Conservation (phyloP, 1,140 invertebrate species). For the Orchestia grillus region DNA sequence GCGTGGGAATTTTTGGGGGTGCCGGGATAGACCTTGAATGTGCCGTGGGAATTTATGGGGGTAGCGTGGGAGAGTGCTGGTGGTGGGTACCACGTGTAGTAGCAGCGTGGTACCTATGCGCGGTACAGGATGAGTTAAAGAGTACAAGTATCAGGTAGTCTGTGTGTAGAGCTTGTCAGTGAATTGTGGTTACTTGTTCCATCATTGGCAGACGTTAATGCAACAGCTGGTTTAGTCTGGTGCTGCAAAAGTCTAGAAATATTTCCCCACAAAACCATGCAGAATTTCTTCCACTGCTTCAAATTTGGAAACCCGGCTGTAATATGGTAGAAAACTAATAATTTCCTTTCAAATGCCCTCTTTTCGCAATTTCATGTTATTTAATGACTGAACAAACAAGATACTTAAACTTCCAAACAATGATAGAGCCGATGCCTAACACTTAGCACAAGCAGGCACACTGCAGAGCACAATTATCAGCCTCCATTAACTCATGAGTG, state of each 20-base stretch:
- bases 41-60: slow-evolving; percentile 29
- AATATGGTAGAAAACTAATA: background rate
- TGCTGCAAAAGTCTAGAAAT: background rate
- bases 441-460: background rate
- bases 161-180: background rate
- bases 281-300: background rate
- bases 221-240: background rate
- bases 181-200: background rate
- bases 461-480: too few species aligned
- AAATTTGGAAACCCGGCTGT: background rate
- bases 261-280: background rate
- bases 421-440: background rate
- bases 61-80: background rate
- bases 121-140: background rate
- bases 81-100: background rate
- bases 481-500: too few species aligned
- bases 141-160: background rate
- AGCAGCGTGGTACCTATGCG: background rate
- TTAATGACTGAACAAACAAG: too few species aligned
- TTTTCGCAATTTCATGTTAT: background rate
- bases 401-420: background rate
- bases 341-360: background rate
- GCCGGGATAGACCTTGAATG: background rate
- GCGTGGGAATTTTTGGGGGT: slow-evolving; percentile 30
- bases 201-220: background rate